Evolutionary conservation across 2,797 vertebrate genomes (phyloP).

Genomic region (Neopelma chrysocephalum): DNA sequence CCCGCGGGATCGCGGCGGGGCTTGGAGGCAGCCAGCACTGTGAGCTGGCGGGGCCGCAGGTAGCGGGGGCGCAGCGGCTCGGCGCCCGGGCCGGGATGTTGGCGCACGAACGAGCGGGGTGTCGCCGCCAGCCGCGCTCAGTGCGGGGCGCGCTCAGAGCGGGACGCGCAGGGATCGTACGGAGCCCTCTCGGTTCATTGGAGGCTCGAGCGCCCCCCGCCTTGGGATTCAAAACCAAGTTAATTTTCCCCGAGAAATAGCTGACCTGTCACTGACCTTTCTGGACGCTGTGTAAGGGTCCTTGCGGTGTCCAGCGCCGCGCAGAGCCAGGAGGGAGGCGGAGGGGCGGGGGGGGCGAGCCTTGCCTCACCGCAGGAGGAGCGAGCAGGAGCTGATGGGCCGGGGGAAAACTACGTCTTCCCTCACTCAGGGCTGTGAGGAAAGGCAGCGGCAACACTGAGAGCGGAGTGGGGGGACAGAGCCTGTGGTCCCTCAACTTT

Average conservation of each 20-base stretch:
- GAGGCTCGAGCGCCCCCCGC: not conserved
- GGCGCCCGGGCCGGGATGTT: not conserved
- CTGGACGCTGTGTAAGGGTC: not conserved
- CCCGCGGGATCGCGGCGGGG: not conserved
- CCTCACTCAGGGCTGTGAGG: not conserved
- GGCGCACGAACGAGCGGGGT: accelerated
- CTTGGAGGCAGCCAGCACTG: accelerated
- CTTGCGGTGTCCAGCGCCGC: not conserved
- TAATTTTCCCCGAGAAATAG: not conserved
- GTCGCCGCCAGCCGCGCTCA: not conserved
- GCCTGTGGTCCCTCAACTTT: not conserved
- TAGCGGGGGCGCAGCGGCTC: accelerated
- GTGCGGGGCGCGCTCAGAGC: not conserved
- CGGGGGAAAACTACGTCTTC: not conserved
- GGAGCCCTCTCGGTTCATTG: not conserved
- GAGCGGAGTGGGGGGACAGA: not conserved
- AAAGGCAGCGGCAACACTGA: not conserved
- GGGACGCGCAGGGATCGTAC: not conserved
- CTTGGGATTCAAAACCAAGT: not conserved
- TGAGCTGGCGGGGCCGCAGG: accelerated
- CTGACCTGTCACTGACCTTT: not conserved
- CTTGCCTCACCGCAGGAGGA: not conserved
- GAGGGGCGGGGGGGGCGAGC: not conserved
- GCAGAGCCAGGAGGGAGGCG: not conserved
- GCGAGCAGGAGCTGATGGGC: not conserved